These are phyloP conservation scores for Lampropteryx suffumata DNA, from an alignment of 2,888 invertebrate species.

Conservation along the genomic window DNA sequence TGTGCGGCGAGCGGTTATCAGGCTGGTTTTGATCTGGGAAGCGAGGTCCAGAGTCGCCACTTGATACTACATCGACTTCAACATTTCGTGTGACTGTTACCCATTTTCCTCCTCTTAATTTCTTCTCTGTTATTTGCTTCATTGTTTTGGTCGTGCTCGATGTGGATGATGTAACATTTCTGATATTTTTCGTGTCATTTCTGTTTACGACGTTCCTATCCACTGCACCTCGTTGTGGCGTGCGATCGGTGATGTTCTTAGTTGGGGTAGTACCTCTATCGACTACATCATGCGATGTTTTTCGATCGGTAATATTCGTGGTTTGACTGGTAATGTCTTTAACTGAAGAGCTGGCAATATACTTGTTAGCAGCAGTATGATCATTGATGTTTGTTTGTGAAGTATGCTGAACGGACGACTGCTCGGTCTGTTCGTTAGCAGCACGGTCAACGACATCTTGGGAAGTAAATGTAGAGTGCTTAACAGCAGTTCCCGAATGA, in stretches of 20 bases:
- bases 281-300: conserved; percentile 44
- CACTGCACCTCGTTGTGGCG: conserved; percentile 46
- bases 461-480: conserved; percentile 44
- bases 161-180: conserved; percentile 53
- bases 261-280: conserved; percentile 40
- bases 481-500: conserved; percentile 44
- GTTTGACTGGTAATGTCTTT: conserved; percentile 38
- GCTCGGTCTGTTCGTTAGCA: conserved; percentile 19
- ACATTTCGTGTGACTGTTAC: conserved; percentile 83
- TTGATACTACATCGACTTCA: conserved; percentile 84
- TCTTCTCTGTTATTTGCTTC: conserved; percentile 82
- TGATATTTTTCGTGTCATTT: conserved; percentile 55
- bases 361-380: conserved; percentile 14
- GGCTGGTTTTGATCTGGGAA: conserved; percentile 11
- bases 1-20: conserved; percentile 38
- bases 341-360: conserved; percentile 1
- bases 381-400: conserved; percentile 25
- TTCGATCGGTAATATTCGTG: conserved; percentile 32
- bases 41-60: conserved; percentile 41
- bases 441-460: conserved; percentile 43
- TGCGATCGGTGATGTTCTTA: conserved; percentile 47
- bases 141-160: conserved; percentile 79
- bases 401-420: background rate
- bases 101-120: conserved; percentile 75
- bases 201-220: conserved; percentile 55